Percentiles rank a stretch among this genome's conserved stretches.
These are phyloP conservation scores for Strigamia transsilvanica DNA, from an alignment of 2,888 invertebrate species.

Conservation along the genomic window DNA sequence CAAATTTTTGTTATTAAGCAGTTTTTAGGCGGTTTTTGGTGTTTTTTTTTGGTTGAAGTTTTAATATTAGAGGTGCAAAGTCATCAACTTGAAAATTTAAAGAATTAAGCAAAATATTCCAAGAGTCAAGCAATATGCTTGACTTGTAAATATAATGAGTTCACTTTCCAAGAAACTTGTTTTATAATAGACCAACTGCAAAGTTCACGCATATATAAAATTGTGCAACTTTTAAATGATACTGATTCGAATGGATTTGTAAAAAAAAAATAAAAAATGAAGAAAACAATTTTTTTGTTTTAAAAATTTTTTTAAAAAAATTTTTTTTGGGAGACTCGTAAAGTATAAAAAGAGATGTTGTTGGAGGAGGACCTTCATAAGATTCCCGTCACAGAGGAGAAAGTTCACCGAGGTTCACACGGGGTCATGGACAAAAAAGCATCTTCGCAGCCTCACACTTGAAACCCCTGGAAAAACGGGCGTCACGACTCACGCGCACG, in stretches of 20 bases:
- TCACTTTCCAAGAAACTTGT: constrained; percentile 26
- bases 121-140: not conserved
- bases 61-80: too few species aligned
- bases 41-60: not conserved
- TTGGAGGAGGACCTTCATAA: constrained; percentile 10
- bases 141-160: constrained; percentile 21
- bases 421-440: constrained; percentile 28
- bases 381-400: constrained; percentile 26
- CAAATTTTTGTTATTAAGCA: too few species aligned
- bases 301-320: too few species aligned
- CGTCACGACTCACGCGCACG: constrained; percentile 30
- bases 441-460: constrained; percentile 30
- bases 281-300: not conserved
- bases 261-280: not conserved
- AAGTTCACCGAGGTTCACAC: constrained; percentile 26
- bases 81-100: not conserved
- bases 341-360: constrained; percentile 1
- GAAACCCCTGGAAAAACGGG: constrained; percentile 30
- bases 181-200: constrained; percentile 8
- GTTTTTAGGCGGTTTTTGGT: not conserved
- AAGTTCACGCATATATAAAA: constrained; percentile 16
- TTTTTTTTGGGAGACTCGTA: not conserved
- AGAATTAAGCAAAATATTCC: not conserved
- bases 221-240: not conserved
- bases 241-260: not conserved